Conservation (phyloP, 2,888 invertebrate genomes). For the Fissipunctia ypsillon region DNA sequence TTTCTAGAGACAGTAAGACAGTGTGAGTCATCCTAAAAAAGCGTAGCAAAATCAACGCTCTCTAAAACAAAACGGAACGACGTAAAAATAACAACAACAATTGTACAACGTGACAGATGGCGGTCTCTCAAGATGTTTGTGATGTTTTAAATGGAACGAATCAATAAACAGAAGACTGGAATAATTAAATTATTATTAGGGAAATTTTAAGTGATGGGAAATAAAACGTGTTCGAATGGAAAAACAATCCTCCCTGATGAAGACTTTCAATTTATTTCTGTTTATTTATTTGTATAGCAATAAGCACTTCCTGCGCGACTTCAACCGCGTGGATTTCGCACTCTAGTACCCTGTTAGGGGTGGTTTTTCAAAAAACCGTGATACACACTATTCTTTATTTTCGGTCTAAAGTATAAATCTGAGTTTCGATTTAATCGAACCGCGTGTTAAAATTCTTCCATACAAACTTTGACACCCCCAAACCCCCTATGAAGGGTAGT, state of each 20-base stretch:
- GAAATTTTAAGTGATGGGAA: conserved; percentile 30
- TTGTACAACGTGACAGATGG: conserved; percentile 51
- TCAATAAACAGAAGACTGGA: conserved; percentile 21
- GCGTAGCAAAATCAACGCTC: not conserved
- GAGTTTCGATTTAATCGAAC: no score
- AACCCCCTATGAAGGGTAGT: no score
- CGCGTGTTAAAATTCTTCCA: no score
- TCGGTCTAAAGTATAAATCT: no score
- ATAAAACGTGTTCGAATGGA: not conserved
- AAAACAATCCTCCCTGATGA: not conserved
- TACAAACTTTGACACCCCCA: no score
- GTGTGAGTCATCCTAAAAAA: conserved; percentile 11
- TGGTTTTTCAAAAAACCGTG: no score
- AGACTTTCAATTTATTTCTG: not conserved
- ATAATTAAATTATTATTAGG: conserved; percentile 41
- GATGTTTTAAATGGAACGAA: conserved; percentile 32
- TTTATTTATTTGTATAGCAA: no score
- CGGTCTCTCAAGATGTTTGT: not conserved
- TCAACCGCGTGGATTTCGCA: no score
- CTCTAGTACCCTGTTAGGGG: no score
- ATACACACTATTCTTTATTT: no score
- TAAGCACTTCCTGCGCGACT: no score
- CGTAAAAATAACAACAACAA: conserved; percentile 41
- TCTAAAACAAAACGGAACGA: conserved; percentile 15
- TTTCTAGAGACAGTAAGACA: no score